Conservation (phyloP, 2,113 vertebrate species). For the Indicator indicator region DNA sequence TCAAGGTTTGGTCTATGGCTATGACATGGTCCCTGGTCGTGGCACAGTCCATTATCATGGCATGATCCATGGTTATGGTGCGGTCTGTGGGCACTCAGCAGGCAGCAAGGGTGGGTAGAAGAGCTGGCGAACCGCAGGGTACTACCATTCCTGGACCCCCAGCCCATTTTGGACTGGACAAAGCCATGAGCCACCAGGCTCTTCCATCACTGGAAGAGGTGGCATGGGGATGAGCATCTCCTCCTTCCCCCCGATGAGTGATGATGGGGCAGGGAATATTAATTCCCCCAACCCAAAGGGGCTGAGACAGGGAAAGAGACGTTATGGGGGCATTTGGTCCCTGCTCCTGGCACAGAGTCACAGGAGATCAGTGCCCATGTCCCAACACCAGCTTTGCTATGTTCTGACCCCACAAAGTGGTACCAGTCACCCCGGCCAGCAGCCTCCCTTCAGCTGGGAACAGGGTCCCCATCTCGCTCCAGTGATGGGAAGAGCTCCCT, state of each 20-base stretch:
- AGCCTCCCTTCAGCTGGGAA: neutral
- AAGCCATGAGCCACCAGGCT: neutral
- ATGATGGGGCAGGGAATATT: neutral
- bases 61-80: neutral
- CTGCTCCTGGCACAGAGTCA: neutral
- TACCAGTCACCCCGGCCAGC: fast-evolving
- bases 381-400: fast-evolving
- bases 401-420: neutral
- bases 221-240: neutral
- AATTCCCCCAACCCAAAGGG: neutral
- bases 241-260: neutral
- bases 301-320: neutral
- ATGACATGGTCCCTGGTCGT: neutral
- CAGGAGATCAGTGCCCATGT: neutral
- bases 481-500: neutral
- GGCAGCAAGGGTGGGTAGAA: neutral
- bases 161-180: fast-evolving
- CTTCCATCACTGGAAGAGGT: neutral
- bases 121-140: neutral
- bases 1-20: neutral
- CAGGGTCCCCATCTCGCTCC: fast-evolving
- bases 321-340: fast-evolving
- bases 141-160: fast-evolving
- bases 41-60: neutral
- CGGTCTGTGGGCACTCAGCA: too few species aligned